These are phyloP conservation scores for Dasypogon diadema DNA, from an alignment of 2,888 invertebrate species.

Conservation along the genomic window DNA sequence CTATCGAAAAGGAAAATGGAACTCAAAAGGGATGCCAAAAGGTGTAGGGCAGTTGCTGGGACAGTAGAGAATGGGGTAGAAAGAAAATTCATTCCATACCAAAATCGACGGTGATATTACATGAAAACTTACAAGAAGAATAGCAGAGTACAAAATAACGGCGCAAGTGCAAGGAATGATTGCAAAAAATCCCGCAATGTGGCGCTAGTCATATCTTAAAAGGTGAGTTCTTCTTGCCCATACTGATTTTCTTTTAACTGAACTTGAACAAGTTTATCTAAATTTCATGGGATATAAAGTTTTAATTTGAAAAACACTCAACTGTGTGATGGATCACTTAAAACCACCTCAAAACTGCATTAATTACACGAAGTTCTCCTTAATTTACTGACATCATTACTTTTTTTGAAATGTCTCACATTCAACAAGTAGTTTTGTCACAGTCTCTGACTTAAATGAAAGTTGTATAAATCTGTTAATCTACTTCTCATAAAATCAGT, in stretches of 20 bases:
- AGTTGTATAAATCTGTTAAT: background rate
- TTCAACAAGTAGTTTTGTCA: background rate
- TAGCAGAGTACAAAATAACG: background rate
- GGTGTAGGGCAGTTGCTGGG: no score
- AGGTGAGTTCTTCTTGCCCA: background rate
- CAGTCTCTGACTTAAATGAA: background rate
- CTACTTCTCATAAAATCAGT: background rate
- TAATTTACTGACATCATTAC: background rate
- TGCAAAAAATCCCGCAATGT: conserved; percentile 34
- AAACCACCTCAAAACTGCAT: no score
- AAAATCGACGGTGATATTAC: background rate
- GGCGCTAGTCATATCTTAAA: conserved; percentile 18
- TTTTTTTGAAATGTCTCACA: background rate
- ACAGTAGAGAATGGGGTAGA: no score
- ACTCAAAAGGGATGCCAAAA: background rate
- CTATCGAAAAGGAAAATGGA: conserved; percentile 7
- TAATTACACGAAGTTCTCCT: background rate
- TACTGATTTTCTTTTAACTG: no score
- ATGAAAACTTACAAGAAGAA: conserved; percentile 2
- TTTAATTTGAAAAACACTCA: no score
- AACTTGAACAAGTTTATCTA: no score
- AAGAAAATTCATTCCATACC: background rate
- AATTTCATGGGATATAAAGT: no score
- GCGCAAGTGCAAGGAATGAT: conserved; percentile 30
- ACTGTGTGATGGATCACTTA: no score